Evolutionary conservation across 2,797 vertebrate genomes (phyloP).

Genomic region (Emys orbicularis): DNA sequence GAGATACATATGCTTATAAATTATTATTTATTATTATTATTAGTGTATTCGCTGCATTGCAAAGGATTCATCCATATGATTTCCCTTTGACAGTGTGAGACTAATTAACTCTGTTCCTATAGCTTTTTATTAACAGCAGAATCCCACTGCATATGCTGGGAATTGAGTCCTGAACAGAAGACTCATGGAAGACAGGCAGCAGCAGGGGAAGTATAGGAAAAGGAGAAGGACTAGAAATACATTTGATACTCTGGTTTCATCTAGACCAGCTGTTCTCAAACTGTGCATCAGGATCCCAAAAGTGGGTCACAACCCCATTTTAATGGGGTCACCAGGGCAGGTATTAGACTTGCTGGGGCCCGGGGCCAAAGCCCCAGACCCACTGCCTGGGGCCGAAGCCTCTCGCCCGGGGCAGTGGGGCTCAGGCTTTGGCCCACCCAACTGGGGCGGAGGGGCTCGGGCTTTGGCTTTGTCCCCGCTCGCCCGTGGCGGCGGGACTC

Average conservation of each 20-base stretch:
- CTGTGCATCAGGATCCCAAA: too few relatives aligned
- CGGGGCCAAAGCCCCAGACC: too few relatives aligned
- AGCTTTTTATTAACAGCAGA: not conserved
- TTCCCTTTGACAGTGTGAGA: not conserved
- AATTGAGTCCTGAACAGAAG: not conserved
- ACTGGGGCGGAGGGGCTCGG: too few relatives aligned
- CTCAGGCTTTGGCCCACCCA: too few relatives aligned
- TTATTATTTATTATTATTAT: not conserved
- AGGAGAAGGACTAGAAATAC: not conserved
- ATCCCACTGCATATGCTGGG: not conserved
- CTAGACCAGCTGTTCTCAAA: not conserved
- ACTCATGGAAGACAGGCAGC: not conserved
- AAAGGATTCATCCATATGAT: not conserved
- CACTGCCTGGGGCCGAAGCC: too few relatives aligned
- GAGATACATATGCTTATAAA: not conserved
- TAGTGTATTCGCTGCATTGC: not conserved
- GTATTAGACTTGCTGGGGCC: too few relatives aligned
- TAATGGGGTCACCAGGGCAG: too few relatives aligned
- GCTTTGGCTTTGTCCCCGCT: too few relatives aligned
- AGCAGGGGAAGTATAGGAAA: not conserved
- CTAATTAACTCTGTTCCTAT: not conserved
- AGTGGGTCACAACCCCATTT: too few relatives aligned
- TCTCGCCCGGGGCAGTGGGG: too few relatives aligned
- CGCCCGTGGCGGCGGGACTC: too few relatives aligned
- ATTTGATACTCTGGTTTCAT: not conserved